phyloP scores from a whole-genome alignment of 2,888 invertebrate species.

The Nesidiocoris tenuis region DNA sequence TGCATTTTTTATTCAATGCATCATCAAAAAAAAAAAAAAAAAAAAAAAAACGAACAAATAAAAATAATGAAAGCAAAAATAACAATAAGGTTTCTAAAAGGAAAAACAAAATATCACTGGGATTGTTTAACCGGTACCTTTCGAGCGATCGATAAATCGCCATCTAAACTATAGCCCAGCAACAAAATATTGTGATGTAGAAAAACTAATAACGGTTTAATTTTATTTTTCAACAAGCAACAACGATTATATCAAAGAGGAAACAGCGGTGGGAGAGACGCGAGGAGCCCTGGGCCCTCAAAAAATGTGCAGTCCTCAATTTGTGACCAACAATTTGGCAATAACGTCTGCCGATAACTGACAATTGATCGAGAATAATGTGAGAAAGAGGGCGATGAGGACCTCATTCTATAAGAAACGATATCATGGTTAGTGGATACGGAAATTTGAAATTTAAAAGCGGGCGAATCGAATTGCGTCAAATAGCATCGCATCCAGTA shows the following conservation, averaged over 20 bases:
- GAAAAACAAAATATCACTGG: conserved; percentile 28
- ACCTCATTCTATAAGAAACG: no score
- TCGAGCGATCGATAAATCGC: conserved; percentile 8
- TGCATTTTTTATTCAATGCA: conserved; percentile 38
- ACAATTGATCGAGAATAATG: no score
- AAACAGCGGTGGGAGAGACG: conserved; percentile 24
- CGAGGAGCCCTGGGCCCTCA: not conserved
- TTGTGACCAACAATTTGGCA: not conserved
- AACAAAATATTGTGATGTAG: conserved; percentile 29
- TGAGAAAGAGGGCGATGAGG: no score
- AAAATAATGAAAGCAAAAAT: no score
- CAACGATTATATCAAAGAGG: conserved; percentile 8
- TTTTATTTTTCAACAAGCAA: conserved; percentile 21
- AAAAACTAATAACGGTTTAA: not conserved
- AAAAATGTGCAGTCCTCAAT: not conserved
- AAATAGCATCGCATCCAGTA: no score
- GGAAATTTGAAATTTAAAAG: no score
- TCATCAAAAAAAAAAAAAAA: conserved; percentile 24
- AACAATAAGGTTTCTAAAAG: no score
- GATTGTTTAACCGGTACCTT: conserved; percentile 26
- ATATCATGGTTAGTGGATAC: no score
- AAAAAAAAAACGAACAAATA: conserved; percentile 6
- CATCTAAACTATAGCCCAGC: conserved; percentile 14
- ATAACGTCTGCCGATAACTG: not conserved
- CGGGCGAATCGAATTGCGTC: no score